Evolutionary conservation across 2,113 vertebrate species (phyloP).

Genomic region (Fukomys damarensis): DNA sequence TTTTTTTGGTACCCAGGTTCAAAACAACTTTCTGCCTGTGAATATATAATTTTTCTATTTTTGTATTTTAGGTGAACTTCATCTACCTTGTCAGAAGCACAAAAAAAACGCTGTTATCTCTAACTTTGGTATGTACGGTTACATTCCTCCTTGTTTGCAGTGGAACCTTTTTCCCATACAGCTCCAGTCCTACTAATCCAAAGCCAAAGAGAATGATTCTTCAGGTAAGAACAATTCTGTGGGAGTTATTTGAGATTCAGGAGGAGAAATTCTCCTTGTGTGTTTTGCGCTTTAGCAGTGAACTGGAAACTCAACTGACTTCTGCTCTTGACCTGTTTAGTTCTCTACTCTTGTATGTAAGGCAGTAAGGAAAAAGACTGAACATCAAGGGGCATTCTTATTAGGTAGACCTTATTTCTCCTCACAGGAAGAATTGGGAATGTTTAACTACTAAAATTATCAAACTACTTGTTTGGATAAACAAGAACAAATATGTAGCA

Average conservation of each 20-base stretch:
- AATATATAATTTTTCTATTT: conserved; percentile 56
- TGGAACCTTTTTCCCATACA: conserved; percentile 95
- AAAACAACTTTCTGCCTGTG: not conserved
- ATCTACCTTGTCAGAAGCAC: conserved; percentile 94
- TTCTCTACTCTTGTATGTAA: not conserved
- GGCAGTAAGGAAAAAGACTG: not conserved
- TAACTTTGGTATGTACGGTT: conserved; percentile 88
- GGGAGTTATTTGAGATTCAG: not conserved
- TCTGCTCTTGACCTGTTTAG: not conserved
- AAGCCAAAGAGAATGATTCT: conserved; percentile 95
- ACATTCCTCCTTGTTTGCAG: conserved; percentile 92
- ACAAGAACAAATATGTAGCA: not conserved
- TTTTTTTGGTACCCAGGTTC: no score
- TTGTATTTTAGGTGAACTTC: conserved; percentile 92
- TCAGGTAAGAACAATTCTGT: conserved; percentile 88
- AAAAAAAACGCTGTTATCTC: conserved; percentile 89
- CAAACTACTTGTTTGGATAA: not conserved
- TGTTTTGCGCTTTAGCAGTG: conserved; percentile 3
- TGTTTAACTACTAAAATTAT: not conserved
- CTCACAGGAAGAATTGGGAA: not conserved
- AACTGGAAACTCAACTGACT: not conserved
- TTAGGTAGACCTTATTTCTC: not conserved
- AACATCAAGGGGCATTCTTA: not conserved
- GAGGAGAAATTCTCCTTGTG: not conserved
- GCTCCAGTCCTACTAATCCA: conserved; percentile 88